phyloP scores from a whole-genome alignment of 2,797 vertebrate genomes.

The Melanotaenia maccullochi region DNA sequence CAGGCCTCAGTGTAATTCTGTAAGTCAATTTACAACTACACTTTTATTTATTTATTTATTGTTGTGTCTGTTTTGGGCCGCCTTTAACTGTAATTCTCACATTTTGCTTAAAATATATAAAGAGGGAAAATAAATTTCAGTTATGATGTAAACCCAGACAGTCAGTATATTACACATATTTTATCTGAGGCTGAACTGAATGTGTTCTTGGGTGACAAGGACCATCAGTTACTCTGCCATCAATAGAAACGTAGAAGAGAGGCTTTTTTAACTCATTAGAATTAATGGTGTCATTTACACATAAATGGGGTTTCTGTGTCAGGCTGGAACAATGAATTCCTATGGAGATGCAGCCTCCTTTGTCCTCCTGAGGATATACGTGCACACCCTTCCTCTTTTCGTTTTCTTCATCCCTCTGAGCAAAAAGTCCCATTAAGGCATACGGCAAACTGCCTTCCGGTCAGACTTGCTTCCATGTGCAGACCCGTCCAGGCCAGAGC shows the following conservation, averaged over 20 bases:
- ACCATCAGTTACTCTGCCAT: constrained; percentile 64
- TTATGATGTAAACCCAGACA: constrained; percentile 28
- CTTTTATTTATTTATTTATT: too few species aligned
- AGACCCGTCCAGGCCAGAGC: neutral
- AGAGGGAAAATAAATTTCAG: constrained; percentile 31
- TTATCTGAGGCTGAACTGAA: constrained; percentile 33
- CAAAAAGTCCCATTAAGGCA: constrained; percentile 59
- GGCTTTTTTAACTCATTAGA: constrained; percentile 71
- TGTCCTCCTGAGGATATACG: constrained; percentile 57
- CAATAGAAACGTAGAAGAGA: constrained; percentile 57
- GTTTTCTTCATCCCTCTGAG: constrained; percentile 34
- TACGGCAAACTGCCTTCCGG: constrained; percentile 38
- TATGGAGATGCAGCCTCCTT: constrained; percentile 46
- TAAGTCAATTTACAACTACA: neutral
- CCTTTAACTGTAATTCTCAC: neutral
- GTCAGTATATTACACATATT: constrained; percentile 46
- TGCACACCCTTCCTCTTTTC: constrained; percentile 34
- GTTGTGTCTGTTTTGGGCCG: neutral
- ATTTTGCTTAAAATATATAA: constrained; percentile 12
- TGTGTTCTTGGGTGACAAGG: constrained; percentile 43
- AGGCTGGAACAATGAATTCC: constrained; percentile 60
- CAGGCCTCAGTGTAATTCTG: neutral
- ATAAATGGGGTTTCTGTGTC: constrained; percentile 77
- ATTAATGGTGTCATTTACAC: constrained; percentile 79
- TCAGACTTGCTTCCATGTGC: constrained; percentile 41